Percentiles rank a stretch among this genome's conserved stretches.
phyloP scores from a whole-genome alignment of 2,888 invertebrate genomes.

The Pocota personata region DNA sequence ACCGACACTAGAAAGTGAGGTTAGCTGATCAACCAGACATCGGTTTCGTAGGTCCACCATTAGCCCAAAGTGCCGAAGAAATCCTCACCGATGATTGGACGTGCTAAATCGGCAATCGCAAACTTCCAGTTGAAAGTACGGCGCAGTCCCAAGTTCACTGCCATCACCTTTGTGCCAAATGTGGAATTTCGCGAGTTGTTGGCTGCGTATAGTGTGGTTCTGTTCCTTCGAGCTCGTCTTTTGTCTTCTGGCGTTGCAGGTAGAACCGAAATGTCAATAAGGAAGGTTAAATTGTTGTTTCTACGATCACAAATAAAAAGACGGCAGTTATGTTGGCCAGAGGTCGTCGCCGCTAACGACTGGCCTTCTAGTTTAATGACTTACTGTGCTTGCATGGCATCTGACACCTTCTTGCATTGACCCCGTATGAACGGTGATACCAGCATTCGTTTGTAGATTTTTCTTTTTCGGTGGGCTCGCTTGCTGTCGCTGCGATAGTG shows the following conservation, averaged over 20 bases:
- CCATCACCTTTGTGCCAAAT: constrained; percentile 33
- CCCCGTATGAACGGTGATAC: too few relatives aligned
- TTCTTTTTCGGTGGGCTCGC: neutral
- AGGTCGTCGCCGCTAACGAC: neutral
- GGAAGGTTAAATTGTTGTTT: neutral
- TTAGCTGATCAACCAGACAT: neutral
- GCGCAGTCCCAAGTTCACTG: constrained; percentile 37
- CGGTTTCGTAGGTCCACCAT: neutral
- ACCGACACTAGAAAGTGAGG: neutral
- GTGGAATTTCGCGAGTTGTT: constrained; percentile 21
- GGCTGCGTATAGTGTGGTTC: constrained; percentile 1
- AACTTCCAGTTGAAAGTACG: constrained; percentile 7
- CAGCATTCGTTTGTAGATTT: too few relatives aligned
- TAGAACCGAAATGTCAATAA: constrained; percentile 5
- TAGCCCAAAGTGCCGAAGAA: neutral
- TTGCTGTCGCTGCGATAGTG: neutral
- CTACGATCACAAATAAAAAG: neutral
- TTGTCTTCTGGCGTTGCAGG: neutral
- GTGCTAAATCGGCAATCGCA: neutral
- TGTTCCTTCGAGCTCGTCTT: neutral
- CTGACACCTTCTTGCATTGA: neutral
- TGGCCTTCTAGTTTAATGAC: neutral
- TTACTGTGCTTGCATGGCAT: too few relatives aligned
- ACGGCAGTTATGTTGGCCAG: neutral
- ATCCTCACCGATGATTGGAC: neutral